phyloP scores from a whole-genome alignment of 2,888 invertebrate species.

The Drosophila koepferae region DNA sequence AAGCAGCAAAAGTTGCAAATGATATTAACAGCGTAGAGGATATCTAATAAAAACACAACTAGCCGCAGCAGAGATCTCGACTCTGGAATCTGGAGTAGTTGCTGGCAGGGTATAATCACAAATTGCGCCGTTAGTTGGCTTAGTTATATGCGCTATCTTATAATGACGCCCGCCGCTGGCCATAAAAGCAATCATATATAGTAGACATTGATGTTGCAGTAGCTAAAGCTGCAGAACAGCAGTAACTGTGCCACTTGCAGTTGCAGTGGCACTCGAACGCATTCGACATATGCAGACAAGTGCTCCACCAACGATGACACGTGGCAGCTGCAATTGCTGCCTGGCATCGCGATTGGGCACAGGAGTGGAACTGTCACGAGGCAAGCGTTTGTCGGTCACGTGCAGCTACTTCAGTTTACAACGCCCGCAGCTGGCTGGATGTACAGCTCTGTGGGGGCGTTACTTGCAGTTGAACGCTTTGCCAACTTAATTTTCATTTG shows the following conservation, averaged over 20 bases:
- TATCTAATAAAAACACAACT: conserved; percentile 40
- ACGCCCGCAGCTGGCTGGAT: conserved; percentile 11
- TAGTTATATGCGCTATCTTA: conserved; percentile 53
- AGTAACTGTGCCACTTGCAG: conserved; percentile 50
- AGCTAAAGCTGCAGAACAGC: conserved; percentile 1
- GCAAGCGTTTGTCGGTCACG: conserved; percentile 75
- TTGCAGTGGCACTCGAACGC: conserved; percentile 48
- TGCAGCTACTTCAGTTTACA: conserved; percentile 72
- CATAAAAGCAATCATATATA: conserved; percentile 51
- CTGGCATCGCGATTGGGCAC: conserved; percentile 7
- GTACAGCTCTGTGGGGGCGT: conserved; percentile 18
- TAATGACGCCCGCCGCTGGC: conserved; percentile 63
- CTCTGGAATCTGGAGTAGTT: conserved; percentile 5
- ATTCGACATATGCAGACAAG: conserved; percentile 77
- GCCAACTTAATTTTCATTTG: conserved; percentile 71
- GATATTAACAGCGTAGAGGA: conserved; percentile 51
- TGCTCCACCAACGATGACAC: conserved; percentile 57
- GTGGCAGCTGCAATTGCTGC: conserved; percentile 57
- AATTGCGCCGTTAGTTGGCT: conserved; percentile 56
- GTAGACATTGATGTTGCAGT: conserved; percentile 13
- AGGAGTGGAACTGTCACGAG: conserved; percentile 23
- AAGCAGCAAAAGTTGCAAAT: conserved; percentile 49
- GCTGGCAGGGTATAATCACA: conserved; percentile 42
- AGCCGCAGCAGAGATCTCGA: conserved; percentile 3
- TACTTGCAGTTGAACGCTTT: conserved; percentile 60